Evolutionary conservation across 30 jellyfish, hydroid and myxozoan species (phyloP), one percentile per base, ranked within the genome.

Genomic region (Aurelia coerulea): DNA sequence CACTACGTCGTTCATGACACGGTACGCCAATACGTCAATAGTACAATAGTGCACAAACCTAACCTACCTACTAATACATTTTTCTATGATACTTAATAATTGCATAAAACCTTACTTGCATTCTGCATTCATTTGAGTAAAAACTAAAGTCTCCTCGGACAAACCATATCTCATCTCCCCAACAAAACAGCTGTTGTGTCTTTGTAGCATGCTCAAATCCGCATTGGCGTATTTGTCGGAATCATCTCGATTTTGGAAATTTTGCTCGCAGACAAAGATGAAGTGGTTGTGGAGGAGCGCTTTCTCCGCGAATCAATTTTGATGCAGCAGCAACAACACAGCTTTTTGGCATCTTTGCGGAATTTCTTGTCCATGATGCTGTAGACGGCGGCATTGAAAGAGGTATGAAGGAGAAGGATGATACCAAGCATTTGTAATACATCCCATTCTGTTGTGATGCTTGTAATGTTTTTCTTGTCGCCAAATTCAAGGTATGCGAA

Each of bases 321-420:
- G 39, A 12, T 15, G 77, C 82, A 80, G 69, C 91, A 80, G 49
- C 62, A 69, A 59, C 91, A 81, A 41, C 91, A 81, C 13, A 81
- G 14, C 41, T 52, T 51, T 42, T 68, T 81, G 34, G 82, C 77
- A 39, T 81, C 91, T 16, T 15, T 32, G 14, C 91, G 68, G 81
- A 81, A 81, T 35, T 81, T 65, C 84, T 51, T 15, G 60, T 81
- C 91, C 91, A 81, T 54, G 23, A 81, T 52, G 68, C 91, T 81
- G 84, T 81, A 81, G 13, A 81, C 84, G 8, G 68, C 84, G 50
- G 91, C 83, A 34, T 81, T 81, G 84, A 81, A 81, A 3, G 84
- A 68, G 11, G 91, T 54, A 68, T 81, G 91, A 4, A 81, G 75
- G 10, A 81, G 91, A 29, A 81, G 67, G 46, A 81, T 37, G 12